These are phyloP conservation scores for Tragelaphus scriptus DNA, from an alignment of 2,113 vertebrate species.

Conservation along the genomic window DNA sequence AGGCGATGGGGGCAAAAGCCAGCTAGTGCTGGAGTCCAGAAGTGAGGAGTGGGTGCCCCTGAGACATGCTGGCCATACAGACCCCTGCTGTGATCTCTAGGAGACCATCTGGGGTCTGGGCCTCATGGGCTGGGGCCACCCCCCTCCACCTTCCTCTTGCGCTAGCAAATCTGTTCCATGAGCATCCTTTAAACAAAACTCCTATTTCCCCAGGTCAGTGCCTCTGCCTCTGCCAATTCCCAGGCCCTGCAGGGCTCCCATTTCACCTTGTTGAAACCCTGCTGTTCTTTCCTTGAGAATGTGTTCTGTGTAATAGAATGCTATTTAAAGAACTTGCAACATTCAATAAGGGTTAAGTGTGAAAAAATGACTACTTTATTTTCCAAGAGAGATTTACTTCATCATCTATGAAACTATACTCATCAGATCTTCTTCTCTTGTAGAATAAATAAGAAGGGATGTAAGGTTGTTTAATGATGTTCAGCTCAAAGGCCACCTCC, in stretches of 20 bases:
- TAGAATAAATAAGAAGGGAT: background rate
- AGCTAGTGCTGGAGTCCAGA: background rate
- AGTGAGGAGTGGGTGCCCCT: background rate
- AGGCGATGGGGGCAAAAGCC: background rate
- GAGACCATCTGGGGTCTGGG: background rate
- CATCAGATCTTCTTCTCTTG: background rate
- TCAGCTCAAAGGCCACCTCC: background rate
- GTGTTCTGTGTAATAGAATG: background rate
- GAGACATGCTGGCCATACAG: rapidly evolving
- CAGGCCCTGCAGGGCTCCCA: rapidly evolving
- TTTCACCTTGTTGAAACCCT: background rate
- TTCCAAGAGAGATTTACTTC: background rate
- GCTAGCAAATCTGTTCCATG: background rate
- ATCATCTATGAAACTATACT: background rate
- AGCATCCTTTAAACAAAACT: no score
- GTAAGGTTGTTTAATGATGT: background rate
- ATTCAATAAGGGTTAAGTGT: background rate
- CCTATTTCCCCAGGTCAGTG: rapidly evolving
- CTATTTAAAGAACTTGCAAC: background rate
- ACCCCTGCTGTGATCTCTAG: background rate
- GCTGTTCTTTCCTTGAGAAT: background rate
- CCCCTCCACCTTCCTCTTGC: background rate
- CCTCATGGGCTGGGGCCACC: no score
- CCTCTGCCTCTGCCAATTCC: no score
- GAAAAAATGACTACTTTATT: background rate